Conservation (phyloP, 2,888 invertebrate genomes). For the Caenorhabditis afra region DNA sequence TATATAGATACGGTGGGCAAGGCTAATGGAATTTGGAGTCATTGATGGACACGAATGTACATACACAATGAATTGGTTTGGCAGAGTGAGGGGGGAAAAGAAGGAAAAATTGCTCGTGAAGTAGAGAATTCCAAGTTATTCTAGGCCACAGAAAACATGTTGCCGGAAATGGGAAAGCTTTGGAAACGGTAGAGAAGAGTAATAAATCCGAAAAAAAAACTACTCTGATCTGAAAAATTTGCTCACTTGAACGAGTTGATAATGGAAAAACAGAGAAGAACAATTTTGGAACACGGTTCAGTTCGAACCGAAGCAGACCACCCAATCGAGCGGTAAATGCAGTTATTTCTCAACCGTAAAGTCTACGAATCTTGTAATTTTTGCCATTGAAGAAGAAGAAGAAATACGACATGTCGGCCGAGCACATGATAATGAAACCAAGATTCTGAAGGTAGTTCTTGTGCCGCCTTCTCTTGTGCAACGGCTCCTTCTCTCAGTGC, state of each 20-base stretch:
- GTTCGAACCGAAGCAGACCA: not conserved
- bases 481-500: not conserved
- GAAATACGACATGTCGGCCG: conserved; percentile 7
- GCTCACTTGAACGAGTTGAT: too few relatives aligned
- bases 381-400: too few relatives aligned
- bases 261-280: not conserved
- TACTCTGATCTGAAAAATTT: too few relatives aligned
- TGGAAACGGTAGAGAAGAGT: conserved; percentile 1
- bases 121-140: not conserved
- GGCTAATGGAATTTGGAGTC: conserved; percentile 57
- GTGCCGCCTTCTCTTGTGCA: not conserved
- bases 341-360: conserved; percentile 36
- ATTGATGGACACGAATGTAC: conserved; percentile 39
- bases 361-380: conserved; percentile 28
- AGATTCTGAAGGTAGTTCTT: conserved; percentile 15
- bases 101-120: conserved; percentile 9
- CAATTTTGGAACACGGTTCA: conserved; percentile 1
- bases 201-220: not conserved
- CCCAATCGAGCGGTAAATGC: conserved; percentile 36
- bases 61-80: conserved; percentile 36
- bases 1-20: conserved; percentile 51
- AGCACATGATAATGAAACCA: not conserved
- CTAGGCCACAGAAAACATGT: too few relatives aligned
- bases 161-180: not conserved
- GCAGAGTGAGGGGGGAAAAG: not conserved